Conservation (phyloP, 1,140 invertebrate genomes). For the Euwallacea fornicatus region DNA sequence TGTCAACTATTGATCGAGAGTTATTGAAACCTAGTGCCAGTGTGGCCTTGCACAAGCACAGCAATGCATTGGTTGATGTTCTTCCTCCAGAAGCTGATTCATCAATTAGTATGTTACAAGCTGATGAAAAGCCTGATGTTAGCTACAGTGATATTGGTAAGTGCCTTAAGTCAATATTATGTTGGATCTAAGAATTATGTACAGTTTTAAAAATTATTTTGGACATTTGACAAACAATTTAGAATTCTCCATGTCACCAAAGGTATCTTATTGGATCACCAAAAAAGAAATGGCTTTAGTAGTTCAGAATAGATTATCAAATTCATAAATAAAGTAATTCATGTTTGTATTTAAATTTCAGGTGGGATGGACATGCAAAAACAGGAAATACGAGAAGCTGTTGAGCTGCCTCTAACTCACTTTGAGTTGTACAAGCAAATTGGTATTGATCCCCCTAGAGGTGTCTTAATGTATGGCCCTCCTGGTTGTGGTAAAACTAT, state of each 20-base stretch:
- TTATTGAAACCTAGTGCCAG: slow-evolving; percentile 86
- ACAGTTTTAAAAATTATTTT: no score
- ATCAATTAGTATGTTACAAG: slow-evolving; percentile 93
- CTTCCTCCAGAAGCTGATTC: slow-evolving; percentile 91
- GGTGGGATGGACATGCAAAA: slow-evolving; percentile 98
- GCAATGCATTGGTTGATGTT: slow-evolving; percentile 91
- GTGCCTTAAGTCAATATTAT: not conserved
- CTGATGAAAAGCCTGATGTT: slow-evolving; percentile 99
- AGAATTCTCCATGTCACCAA: not conserved
- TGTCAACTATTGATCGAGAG: slow-evolving; percentile 87
- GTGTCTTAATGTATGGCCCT: slow-evolving; percentile 98
- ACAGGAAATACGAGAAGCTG: slow-evolving; percentile 98
- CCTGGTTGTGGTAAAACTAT: slow-evolving; percentile 98
- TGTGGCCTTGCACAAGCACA: slow-evolving; percentile 91
- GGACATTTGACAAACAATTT: not conserved
- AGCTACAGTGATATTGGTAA: slow-evolving; percentile 93
- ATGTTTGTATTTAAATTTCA: not conserved
- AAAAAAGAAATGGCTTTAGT: no score
- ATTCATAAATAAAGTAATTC: no score
- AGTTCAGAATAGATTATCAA: no score
- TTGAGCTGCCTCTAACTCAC: slow-evolving; percentile 96
- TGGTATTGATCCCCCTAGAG: slow-evolving; percentile 93
- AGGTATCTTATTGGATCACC: no score
- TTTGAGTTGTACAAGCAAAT: slow-evolving; percentile 99
- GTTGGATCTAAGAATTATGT: not conserved